phyloP scores from a whole-genome alignment of 2,888 invertebrate genomes.

The Yponomeuta sedellus region DNA sequence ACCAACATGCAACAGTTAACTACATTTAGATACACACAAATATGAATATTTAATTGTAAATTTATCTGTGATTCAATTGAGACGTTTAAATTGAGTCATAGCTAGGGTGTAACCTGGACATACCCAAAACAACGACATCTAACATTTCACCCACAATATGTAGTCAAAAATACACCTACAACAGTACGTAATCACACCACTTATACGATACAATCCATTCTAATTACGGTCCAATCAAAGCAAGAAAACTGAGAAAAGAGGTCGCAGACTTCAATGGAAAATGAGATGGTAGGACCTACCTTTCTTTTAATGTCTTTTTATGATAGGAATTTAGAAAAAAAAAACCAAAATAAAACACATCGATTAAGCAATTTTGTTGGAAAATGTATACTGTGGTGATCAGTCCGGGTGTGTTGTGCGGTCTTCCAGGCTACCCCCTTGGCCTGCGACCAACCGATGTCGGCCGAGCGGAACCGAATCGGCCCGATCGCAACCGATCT shows the following conservation, averaged over 20 bases:
- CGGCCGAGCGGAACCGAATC: slow-evolving; percentile 42
- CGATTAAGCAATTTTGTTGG: slow-evolving; percentile 69
- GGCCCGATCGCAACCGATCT: slow-evolving; percentile 65
- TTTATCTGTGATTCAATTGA: slow-evolving; percentile 65
- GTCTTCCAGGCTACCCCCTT: slow-evolving; percentile 74
- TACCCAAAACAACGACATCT: slow-evolving; percentile 69
- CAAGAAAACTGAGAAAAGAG: slow-evolving; percentile 29
- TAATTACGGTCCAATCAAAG: slow-evolving; percentile 52
- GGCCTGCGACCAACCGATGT: slow-evolving; percentile 52
- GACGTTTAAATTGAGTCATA: slow-evolving; percentile 35
- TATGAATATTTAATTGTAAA: slow-evolving; percentile 48
- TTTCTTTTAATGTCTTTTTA: slow-evolving; percentile 24
- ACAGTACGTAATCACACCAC: slow-evolving; percentile 65
- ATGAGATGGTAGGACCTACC: slow-evolving; percentile 57
- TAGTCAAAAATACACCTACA: slow-evolving; percentile 48
- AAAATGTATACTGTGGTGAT: slow-evolving; percentile 62
- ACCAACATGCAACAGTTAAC: slow-evolving; percentile 5
- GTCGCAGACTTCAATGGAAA: slow-evolving; percentile 46
- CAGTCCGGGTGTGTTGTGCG: slow-evolving; percentile 69
- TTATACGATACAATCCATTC: slow-evolving; percentile 56
- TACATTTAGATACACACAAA: neutral
- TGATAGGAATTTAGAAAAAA: slow-evolving; percentile 31
- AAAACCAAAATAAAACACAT: slow-evolving; percentile 64
- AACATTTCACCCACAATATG: slow-evolving; percentile 63
- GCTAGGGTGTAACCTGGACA: slow-evolving; percentile 72